Evolutionary conservation across 1,140 invertebrate genomes (phyloP).

Genomic region (Bombyx mandarina): DNA sequence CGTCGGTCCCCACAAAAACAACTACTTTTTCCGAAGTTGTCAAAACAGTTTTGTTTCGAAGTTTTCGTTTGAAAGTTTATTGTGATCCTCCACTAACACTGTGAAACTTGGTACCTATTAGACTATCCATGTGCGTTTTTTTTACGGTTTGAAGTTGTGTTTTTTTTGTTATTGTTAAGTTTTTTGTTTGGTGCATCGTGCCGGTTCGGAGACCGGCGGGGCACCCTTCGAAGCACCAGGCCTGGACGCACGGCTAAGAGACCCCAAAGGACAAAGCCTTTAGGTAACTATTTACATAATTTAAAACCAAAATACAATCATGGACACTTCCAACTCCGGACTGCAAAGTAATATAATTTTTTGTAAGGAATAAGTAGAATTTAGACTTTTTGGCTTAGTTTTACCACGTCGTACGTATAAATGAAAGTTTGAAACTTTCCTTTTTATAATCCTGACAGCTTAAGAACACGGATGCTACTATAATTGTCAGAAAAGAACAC

Average conservation of each 20-base stretch:
- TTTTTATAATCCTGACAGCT: too few relatives aligned
- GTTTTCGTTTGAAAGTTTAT: slow-evolving; percentile 56
- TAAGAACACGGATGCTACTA: too few relatives aligned
- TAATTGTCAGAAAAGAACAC: too few relatives aligned
- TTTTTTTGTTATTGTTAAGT: slow-evolving; percentile 70
- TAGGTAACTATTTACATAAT: slow-evolving; percentile 49
- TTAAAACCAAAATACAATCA: slow-evolving; percentile 7
- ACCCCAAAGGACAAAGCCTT: slow-evolving; percentile 58
- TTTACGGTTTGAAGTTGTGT: slow-evolving; percentile 42
- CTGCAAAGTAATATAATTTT: slow-evolving; percentile 22
- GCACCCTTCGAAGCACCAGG: slow-evolving; percentile 45
- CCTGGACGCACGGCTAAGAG: slow-evolving; percentile 53
- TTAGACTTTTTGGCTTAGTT: too few relatives aligned
- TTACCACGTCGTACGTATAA: too few relatives aligned
- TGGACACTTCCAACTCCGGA: slow-evolving; percentile 7
- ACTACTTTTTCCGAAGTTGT: slow-evolving; percentile 69
- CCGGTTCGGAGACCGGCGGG: slow-evolving; percentile 53
- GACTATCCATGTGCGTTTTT: slow-evolving; percentile 54
- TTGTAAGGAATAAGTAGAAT: too few relatives aligned
- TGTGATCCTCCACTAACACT: slow-evolving; percentile 53
- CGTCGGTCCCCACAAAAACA: slow-evolving; percentile 49
- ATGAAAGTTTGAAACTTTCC: too few relatives aligned
- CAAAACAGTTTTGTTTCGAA: slow-evolving; percentile 63
- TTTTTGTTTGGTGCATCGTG: slow-evolving; percentile 70
- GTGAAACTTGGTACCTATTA: slow-evolving; percentile 48